phyloP scores from a whole-genome alignment of 2,888 invertebrate genomes.

The Chromoteleia sp. region DNA sequence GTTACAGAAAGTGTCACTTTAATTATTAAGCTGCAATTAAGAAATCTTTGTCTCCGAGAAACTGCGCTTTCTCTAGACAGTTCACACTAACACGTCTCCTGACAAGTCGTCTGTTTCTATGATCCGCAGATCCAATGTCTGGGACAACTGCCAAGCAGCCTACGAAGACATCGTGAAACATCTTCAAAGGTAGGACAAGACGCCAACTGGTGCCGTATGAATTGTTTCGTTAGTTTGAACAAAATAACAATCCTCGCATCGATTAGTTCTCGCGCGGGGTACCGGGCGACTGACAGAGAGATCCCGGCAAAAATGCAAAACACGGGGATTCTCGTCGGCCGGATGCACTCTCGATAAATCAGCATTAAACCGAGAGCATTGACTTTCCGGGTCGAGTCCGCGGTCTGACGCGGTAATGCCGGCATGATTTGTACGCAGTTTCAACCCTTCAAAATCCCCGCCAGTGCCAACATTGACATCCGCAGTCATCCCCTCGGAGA shows the following conservation, averaged over 20 bases:
- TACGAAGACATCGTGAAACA: constrained; percentile 98
- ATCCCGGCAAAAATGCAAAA: constrained; percentile 67
- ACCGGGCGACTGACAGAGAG: constrained; percentile 24
- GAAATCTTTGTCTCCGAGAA: constrained; percentile 50
- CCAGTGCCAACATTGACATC: constrained; percentile 70
- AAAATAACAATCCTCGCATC: constrained; percentile 19
- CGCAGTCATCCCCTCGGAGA: constrained; percentile 70
- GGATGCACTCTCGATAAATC: constrained; percentile 82
- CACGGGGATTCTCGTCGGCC: constrained; percentile 47
- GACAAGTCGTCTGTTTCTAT: constrained; percentile 73
- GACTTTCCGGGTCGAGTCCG: constrained; percentile 83
- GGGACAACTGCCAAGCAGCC: constrained; percentile 97
- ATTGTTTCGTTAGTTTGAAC: constrained; percentile 51
- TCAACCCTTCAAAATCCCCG: constrained; percentile 71
- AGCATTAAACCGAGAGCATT: constrained; percentile 81
- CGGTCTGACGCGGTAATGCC: constrained; percentile 83
- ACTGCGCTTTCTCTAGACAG: constrained; percentile 34
- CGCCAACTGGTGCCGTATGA: constrained; percentile 7
- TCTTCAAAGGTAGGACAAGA: constrained; percentile 92
- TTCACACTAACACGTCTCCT: constrained; percentile 50
- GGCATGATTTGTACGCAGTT: constrained; percentile 83
- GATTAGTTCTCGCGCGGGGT: constrained; percentile 61
- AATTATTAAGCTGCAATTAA: too few relatives aligned
- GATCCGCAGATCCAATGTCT: constrained; percentile 86
- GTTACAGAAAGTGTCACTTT: too few relatives aligned